These are phyloP conservation scores for Drosophila colorata DNA, from an alignment of 2,888 invertebrate genomes.

Conservation along the genomic window DNA sequence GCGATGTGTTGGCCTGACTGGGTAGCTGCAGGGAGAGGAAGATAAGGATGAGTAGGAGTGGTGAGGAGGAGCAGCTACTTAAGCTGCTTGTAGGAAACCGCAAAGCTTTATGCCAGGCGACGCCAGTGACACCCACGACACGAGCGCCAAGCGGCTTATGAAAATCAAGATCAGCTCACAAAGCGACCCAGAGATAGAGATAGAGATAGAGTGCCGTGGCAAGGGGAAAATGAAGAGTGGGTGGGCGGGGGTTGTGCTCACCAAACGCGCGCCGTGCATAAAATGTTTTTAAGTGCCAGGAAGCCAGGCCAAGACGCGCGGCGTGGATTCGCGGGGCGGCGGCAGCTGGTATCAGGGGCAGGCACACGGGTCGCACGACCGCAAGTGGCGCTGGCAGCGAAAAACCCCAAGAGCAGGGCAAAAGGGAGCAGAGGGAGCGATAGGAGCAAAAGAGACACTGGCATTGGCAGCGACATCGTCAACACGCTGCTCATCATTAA, in stretches of 20 bases:
- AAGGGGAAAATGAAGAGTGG: too few relatives aligned
- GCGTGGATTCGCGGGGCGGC: too few relatives aligned
- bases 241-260: neutral
- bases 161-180: constrained; percentile 62
- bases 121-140: constrained; percentile 26
- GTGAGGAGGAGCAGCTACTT: constrained; percentile 32
- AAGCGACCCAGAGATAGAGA: constrained; percentile 7
- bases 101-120: constrained; percentile 50
- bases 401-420: neutral
- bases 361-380: constrained; percentile 19
- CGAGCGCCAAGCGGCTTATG: constrained; percentile 55
- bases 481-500: neutral
- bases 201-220: neutral
- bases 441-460: constrained; percentile 10
- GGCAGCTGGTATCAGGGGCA: neutral
- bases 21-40: neutral
- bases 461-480: constrained; percentile 23
- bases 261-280: constrained; percentile 48
- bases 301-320: constrained; percentile 19
- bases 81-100: constrained; percentile 55
- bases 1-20: too few relatives aligned
- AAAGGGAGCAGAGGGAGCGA: constrained; percentile 5
- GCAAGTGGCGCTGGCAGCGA: constrained; percentile 19
- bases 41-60: neutral
- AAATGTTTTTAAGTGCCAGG: constrained; percentile 61